These are phyloP conservation scores for Phasianus colchicus DNA, from an alignment of 2,113 vertebrate genomes.

Conservation along the genomic window DNA sequence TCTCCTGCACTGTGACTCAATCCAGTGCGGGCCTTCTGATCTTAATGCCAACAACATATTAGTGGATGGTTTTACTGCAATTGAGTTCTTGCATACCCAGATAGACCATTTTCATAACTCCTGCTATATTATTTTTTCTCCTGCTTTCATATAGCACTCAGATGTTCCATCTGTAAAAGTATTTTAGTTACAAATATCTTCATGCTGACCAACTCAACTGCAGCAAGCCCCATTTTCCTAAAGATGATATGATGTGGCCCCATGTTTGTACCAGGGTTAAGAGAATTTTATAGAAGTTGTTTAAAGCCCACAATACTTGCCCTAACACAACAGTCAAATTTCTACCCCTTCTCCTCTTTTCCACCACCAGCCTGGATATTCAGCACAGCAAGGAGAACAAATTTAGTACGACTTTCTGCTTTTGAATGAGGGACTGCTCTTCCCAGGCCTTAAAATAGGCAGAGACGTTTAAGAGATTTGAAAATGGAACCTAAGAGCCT, in stretches of 20 bases:
- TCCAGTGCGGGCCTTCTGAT: neutral
- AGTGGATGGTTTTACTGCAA: neutral
- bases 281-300: neutral
- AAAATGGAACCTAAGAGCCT: slow-evolving; percentile 16
- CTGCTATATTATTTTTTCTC: neutral
- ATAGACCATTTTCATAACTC: neutral
- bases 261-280: neutral
- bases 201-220: neutral
- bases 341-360: neutral
- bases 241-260: neutral
- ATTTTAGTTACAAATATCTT: neutral
- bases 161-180: neutral
- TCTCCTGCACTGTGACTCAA: neutral
- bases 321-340: neutral
- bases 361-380: neutral
- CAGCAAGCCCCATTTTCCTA: neutral
- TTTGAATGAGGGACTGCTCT: neutral
- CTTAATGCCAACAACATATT: neutral
- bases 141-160: neutral
- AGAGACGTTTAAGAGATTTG: neutral
- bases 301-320: neutral
- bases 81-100: neutral
- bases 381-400: neutral
- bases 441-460: slow-evolving; percentile 34
- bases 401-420: neutral